A percentile compares a stretch with the other conserved stretches of the same genome.
Evolutionary conservation across 2,797 vertebrate genomes (phyloP).

Genomic region (Hyperoplus immaculatus): DNA sequence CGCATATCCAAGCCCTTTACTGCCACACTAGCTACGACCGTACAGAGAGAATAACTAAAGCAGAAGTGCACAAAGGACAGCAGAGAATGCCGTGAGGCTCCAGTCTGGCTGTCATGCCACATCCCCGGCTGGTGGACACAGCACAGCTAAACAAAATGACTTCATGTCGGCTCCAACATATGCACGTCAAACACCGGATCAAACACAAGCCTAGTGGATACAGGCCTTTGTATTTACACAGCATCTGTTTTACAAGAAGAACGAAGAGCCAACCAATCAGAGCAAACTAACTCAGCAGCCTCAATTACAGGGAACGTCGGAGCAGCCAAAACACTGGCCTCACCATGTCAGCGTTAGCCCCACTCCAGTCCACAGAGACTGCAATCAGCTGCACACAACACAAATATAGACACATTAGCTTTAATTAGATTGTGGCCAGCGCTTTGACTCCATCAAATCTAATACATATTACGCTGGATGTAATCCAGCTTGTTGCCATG

Average conservation of each 20-base stretch:
- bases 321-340: conserved; percentile 72
- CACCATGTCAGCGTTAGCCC: conserved; percentile 60
- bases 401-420: conserved; percentile 87
- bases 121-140: conserved; percentile 53
- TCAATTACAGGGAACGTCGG: conserved; percentile 72
- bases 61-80: conserved; percentile 38
- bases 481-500: conserved; percentile 84
- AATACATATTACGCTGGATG: conserved; percentile 76
- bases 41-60: not conserved
- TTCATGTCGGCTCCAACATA: conserved; percentile 54
- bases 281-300: conserved; percentile 50
- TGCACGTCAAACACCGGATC: conserved; percentile 58
- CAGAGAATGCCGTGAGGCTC: conserved; percentile 56
- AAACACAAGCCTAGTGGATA: conserved; percentile 45
- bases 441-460: conserved; percentile 80
- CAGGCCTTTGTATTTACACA: conserved; percentile 43
- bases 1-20: conserved; percentile 8
- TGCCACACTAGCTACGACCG: not conserved
- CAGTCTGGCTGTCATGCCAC: conserved; percentile 63
- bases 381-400: conserved; percentile 82
- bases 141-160: conserved; percentile 51
- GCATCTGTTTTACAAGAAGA: conserved; percentile 52
- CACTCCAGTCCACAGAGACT: conserved; percentile 72
- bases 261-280: conserved; percentile 59
- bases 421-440: conserved; percentile 83